Evolutionary conservation across 2,113 vertebrate species (phyloP).

Genomic region (Microcebus tavaratra): DNA sequence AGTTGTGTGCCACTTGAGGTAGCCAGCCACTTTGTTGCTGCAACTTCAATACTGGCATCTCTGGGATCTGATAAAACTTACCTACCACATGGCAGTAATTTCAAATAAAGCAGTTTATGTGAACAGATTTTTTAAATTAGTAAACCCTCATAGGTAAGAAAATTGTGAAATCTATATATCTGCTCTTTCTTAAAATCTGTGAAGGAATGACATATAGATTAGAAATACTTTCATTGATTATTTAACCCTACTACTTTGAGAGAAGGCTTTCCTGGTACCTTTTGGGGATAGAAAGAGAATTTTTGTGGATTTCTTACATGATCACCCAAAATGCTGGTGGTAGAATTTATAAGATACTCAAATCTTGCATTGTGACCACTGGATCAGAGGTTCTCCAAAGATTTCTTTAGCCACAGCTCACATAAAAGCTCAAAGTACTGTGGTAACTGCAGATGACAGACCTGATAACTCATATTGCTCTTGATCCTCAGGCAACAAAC

Average conservation of each 20-base stretch:
- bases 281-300: background rate
- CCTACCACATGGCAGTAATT: background rate
- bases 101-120: background rate
- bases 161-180: background rate
- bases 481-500: background rate
- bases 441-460: background rate
- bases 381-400: background rate
- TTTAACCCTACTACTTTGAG: background rate
- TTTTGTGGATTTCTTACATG: constrained; percentile 20
- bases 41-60: background rate
- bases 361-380: background rate
- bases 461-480: background rate
- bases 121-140: background rate
- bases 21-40: background rate
- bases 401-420: background rate
- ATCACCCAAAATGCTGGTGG: background rate
- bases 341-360: background rate
- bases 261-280: background rate
- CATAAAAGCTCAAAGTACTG: background rate
- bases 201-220: background rate
- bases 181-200: background rate
- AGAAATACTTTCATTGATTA: background rate
- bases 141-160: background rate
- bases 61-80: background rate
- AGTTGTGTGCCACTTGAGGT: background rate